Evolutionary conservation across 1,140 invertebrate genomes (phyloP).

Genomic region (Trissolcus basalis): DNA sequence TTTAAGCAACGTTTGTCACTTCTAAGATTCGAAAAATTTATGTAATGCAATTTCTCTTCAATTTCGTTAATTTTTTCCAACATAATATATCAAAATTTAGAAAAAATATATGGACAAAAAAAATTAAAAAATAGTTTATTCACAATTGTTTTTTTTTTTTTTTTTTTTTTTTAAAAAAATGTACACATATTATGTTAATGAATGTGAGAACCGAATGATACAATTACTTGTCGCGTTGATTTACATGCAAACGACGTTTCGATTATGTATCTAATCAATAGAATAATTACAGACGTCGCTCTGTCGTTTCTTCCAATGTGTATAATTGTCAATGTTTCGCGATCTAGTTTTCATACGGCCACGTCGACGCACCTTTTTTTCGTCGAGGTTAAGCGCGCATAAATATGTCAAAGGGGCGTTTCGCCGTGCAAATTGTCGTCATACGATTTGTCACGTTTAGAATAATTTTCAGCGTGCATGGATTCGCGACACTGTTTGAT

Average conservation of each 20-base stretch:
- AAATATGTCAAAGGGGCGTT: conserved; percentile 50
- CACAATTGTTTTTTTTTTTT: no score
- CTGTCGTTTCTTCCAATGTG: conserved; percentile 36
- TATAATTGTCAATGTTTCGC: conserved; percentile 31
- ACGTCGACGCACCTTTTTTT: conserved; percentile 42
- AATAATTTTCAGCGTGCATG: conserved; percentile 30
- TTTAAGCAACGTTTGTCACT: no score
- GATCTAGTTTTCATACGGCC: conserved; percentile 30
- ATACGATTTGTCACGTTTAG: conserved; percentile 34
- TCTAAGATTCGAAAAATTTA: no score
- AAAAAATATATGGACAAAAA: no score
- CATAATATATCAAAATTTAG: no score
- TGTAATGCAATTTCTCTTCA: no score
- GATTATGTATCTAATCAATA: conserved; percentile 46
- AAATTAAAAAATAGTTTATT: no score
- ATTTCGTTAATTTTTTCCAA: no score
- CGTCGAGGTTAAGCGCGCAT: conserved; percentile 29
- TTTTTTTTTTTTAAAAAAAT: background rate
- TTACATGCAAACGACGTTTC: conserved; percentile 44
- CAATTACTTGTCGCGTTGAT: conserved; percentile 33
- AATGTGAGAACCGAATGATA: conserved; percentile 44
- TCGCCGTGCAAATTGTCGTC: conserved; percentile 41
- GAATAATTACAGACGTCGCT: conserved; percentile 31
- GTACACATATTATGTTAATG: conserved; percentile 16
- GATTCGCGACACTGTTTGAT: conserved; percentile 36